A percentile compares a stretch with the other conserved stretches of the same genome.
These are phyloP conservation scores for Mesembrinibis cayennensis DNA, from an alignment of 2,113 vertebrate genomes.

Conservation along the genomic window DNA sequence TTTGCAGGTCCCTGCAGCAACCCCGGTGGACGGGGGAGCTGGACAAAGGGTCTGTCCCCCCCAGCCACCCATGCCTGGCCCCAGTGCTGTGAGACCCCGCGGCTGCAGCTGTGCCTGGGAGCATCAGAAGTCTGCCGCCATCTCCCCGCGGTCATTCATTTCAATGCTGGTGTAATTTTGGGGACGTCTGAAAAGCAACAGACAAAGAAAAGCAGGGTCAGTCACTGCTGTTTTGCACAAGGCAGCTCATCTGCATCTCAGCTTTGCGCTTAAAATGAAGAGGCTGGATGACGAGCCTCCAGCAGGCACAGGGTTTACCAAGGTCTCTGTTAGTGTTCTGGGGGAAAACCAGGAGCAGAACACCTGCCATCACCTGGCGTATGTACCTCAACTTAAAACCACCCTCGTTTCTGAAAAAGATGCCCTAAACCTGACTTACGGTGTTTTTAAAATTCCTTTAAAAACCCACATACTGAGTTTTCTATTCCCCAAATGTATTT, in stretches of 20 bases:
- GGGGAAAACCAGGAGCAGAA: background rate
- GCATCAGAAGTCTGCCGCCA: background rate
- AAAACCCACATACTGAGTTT: background rate
- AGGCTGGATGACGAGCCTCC: background rate
- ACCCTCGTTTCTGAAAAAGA: background rate
- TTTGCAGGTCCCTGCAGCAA: background rate
- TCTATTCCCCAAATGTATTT: background rate
- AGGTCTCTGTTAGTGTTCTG: fast-evolving
- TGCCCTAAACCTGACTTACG: background rate
- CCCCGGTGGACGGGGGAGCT: background rate
- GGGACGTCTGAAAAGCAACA: background rate
- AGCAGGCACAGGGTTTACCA: background rate
- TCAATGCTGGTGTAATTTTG: conserved; percentile 41
- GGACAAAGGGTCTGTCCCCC: background rate
- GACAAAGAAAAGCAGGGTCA: background rate
- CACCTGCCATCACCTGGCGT: background rate
- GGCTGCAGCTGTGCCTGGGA: background rate
- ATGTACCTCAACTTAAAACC: background rate
- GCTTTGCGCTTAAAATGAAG: background rate
- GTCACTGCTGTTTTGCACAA: background rate
- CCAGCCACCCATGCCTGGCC: background rate
- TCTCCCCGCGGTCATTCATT: background rate
- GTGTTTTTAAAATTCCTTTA: background rate
- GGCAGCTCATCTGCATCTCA: background rate
- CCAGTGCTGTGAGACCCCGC: background rate